Conservation (phyloP, 2,888 invertebrate genomes). For the Hesperia comma region DNA sequence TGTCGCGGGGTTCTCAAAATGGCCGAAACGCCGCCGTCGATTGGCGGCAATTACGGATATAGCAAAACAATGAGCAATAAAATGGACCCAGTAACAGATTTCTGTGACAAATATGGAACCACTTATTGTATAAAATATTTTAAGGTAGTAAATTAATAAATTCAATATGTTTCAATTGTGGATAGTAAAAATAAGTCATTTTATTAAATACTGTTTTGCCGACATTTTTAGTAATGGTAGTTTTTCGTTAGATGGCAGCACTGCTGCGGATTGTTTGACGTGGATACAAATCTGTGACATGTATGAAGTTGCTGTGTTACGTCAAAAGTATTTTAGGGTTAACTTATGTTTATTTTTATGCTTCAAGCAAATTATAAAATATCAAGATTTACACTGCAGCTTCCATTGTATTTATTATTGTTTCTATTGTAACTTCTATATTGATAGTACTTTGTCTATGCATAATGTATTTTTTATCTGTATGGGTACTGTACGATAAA, state of each 20-base stretch:
- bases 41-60: conserved; percentile 68
- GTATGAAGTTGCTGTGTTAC: neutral
- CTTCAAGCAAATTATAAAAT: too few relatives aligned
- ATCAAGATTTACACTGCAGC: too few relatives aligned
- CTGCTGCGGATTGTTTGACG: conserved; percentile 36
- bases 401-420: too few relatives aligned
- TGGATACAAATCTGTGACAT: conserved; percentile 21
- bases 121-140: neutral
- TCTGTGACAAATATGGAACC: neutral
- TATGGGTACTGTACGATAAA: too few relatives aligned
- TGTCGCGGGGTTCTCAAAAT: conserved; percentile 81
- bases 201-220: conserved; percentile 47
- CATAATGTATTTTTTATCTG: too few relatives aligned
- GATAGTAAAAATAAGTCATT: conserved; percentile 2
- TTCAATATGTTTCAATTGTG: neutral
- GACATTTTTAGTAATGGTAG: conserved; percentile 16
- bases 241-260: conserved; percentile 44
- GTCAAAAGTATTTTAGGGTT: neutral
- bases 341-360: too few relatives aligned
- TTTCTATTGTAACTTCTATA: too few relatives aligned
- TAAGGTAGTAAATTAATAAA: neutral
- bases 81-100: neutral
- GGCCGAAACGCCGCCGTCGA: conserved; percentile 61
- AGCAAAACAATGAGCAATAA: neutral
- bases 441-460: too few relatives aligned